phyloP scores from a whole-genome alignment of 2,797 vertebrate species.

The Remorina albescens region DNA sequence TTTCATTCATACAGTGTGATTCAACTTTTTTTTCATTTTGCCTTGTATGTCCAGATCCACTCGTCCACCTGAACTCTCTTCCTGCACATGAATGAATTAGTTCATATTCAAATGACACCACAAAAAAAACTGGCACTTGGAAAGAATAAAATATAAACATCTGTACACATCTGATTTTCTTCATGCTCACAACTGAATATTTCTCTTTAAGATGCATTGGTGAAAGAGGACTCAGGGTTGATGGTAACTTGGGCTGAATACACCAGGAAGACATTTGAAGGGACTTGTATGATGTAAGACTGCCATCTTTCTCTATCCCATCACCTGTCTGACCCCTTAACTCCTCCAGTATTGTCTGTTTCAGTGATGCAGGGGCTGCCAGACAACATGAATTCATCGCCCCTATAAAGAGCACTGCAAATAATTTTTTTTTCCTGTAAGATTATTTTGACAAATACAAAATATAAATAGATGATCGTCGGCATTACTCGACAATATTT shows the following conservation, averaged over 20 bases:
- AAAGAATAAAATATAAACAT: slow-evolving; percentile 83
- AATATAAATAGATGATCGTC: slow-evolving; percentile 83
- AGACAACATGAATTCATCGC: slow-evolving; percentile 28
- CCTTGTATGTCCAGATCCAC: slow-evolving; percentile 45
- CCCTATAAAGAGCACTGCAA: slow-evolving; percentile 69
- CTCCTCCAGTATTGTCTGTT: slow-evolving; percentile 17
- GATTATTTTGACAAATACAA: slow-evolving; percentile 75
- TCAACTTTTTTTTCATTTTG: slow-evolving; percentile 40
- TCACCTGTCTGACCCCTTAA: slow-evolving; percentile 28
- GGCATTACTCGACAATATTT: slow-evolving; percentile 68
- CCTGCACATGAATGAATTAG: slow-evolving; percentile 66
- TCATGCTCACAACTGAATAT: slow-evolving; percentile 81
- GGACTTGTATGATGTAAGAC: slow-evolving; percentile 52
- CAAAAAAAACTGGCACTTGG: slow-evolving; percentile 82
- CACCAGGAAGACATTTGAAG: slow-evolving; percentile 46
- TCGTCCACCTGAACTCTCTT: slow-evolving; percentile 35
- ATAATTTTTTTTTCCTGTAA: slow-evolving; percentile 54
- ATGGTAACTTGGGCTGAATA: slow-evolving; percentile 49
- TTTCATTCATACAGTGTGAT: slow-evolving; percentile 75
- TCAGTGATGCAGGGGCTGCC: slow-evolving; percentile 20
- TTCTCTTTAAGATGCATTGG: slow-evolving; percentile 72
- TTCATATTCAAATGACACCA: slow-evolving; percentile 81
- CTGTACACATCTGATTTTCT: slow-evolving; percentile 81
- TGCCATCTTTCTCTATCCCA: slow-evolving; percentile 47
- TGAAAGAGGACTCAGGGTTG: slow-evolving; percentile 50